Conservation (phyloP, 2,797 vertebrate species). For the Denticeps clupeoides region DNA sequence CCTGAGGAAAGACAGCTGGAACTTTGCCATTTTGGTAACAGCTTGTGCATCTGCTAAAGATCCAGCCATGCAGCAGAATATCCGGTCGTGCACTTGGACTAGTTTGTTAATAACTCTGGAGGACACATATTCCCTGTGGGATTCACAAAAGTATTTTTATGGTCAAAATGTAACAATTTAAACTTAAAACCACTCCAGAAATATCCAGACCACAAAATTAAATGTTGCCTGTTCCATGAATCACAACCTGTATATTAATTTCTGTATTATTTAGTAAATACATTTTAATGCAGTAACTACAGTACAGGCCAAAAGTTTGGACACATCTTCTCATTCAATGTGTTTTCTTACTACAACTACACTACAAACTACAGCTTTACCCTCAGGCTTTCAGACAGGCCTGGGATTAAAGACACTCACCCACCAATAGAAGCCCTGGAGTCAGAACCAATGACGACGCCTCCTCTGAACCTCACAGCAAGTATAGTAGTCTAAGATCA, state of each 20-base stretch:
- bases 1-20: conserved; percentile 62
- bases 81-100: conserved; percentile 64
- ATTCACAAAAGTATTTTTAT: background rate
- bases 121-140: conserved; percentile 55
- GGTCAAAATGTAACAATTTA: too few species aligned
- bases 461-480: conserved; percentile 73
- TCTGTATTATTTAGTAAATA: too few species aligned
- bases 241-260: too few species aligned
- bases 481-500: conserved; percentile 74
- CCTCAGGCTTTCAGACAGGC: too few species aligned
- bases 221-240: background rate
- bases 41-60: conserved; percentile 74
- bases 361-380: too few species aligned
- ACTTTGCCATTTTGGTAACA: conserved; percentile 59
- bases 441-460: conserved; percentile 75
- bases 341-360: too few species aligned
- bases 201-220: too few species aligned
- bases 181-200: too few species aligned
- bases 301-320: too few species aligned
- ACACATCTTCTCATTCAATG: too few species aligned
- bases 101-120: conserved; percentile 77
- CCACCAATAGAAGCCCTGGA: conserved; percentile 75
- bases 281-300: too few species aligned
- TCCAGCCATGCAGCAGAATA: conserved; percentile 76
- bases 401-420: conserved; percentile 49